Conservation (phyloP, 2,888 invertebrate species). For the Drosophila macrothrix region DNA sequence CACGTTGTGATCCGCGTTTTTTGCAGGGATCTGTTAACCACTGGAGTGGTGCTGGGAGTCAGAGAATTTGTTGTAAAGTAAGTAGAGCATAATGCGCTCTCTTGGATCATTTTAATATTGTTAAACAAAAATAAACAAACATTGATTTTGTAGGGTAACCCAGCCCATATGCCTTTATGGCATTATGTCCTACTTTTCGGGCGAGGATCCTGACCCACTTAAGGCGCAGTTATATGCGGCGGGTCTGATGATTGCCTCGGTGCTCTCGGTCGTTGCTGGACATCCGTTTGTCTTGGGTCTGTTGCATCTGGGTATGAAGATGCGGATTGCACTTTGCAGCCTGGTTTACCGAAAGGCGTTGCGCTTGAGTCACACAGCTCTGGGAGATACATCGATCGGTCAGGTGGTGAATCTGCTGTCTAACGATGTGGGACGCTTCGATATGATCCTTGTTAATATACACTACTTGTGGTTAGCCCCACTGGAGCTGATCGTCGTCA, state of each 20-base stretch:
- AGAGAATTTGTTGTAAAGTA: constrained; percentile 87
- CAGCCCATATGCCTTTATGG: constrained; percentile 88
- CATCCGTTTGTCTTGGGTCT: constrained; percentile 94
- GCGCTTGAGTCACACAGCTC: constrained; percentile 89
- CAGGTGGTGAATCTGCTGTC: constrained; percentile 95
- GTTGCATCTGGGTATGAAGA: constrained; percentile 88
- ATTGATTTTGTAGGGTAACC: constrained; percentile 85
- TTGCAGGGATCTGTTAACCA: constrained; percentile 86
- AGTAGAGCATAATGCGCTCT: not conserved
- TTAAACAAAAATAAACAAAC: not conserved
- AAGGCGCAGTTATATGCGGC: constrained; percentile 91
- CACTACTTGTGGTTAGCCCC: constrained; percentile 97
- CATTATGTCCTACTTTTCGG: constrained; percentile 87
- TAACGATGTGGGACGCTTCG: constrained; percentile 93
- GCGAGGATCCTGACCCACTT: constrained; percentile 78
- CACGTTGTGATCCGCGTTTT: constrained; percentile 41
- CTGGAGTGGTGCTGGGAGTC: constrained; percentile 87
- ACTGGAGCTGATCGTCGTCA: constrained; percentile 92
- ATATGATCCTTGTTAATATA: constrained; percentile 91
- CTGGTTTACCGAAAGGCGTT: constrained; percentile 89
- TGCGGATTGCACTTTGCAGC: constrained; percentile 89
- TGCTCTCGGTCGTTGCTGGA: constrained; percentile 90
- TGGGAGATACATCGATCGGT: constrained; percentile 91
- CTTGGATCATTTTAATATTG: not conserved
- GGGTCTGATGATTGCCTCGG: constrained; percentile 90